Percentiles rank a stretch among this genome's conserved stretches.
Conservation (phyloP, 1,140 invertebrate species). For the Cotesia typhae region DNA sequence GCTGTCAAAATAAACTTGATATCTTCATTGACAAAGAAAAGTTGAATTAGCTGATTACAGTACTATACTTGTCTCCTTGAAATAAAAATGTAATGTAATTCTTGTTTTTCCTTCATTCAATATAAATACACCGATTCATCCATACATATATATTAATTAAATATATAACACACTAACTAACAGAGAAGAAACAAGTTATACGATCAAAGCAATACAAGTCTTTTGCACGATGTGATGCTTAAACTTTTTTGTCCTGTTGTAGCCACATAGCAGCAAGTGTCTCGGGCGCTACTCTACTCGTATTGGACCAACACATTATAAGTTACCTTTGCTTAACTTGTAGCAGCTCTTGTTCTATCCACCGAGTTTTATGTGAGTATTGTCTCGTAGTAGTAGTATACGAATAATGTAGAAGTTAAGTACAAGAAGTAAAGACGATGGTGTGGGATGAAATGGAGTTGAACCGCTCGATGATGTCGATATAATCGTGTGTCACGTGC, state of each 20-base stretch:
- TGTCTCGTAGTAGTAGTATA: too few relatives aligned
- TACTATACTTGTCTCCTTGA: not conserved
- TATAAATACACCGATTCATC: not conserved
- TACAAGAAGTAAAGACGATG: too few relatives aligned
- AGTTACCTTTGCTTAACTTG: not conserved
- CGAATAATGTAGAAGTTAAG: too few relatives aligned
- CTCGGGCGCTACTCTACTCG: conserved; percentile 2
- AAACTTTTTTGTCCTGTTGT: not conserved
- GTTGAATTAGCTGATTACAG: conserved; percentile 8
- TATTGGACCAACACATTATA: not conserved
- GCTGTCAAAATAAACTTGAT: conserved; percentile 22
- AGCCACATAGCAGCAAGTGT: conserved; percentile 3
- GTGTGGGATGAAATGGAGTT: not conserved
- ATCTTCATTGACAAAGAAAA: conserved; percentile 14
- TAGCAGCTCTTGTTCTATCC: not conserved
- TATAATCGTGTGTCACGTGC: conserved; percentile 31
- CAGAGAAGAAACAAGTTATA: not conserved
- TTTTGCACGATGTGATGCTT: not conserved
- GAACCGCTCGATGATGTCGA: conserved; percentile 23
- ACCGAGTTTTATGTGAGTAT: too few relatives aligned
- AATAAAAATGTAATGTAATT: conserved; percentile 22
- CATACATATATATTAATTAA: too few relatives aligned
- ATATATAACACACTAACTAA: too few relatives aligned
- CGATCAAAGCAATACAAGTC: not conserved
- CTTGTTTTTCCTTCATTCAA: conserved; percentile 35